Conservation (phyloP, 1,140 invertebrate genomes). For the Dysdera silvatica region DNA sequence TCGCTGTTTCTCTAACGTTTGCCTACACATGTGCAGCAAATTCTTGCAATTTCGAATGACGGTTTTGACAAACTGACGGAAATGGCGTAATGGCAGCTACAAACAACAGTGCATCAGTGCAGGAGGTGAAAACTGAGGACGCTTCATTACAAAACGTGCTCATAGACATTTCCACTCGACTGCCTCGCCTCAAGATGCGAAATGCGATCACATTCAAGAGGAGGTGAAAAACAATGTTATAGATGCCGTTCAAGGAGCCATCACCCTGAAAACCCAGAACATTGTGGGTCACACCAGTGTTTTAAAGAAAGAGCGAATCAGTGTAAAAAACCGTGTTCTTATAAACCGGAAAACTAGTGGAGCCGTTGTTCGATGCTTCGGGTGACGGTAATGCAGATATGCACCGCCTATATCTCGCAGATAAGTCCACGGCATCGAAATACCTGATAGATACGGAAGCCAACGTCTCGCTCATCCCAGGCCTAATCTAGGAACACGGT, state of each 20-base stretch:
- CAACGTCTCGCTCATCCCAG: slow-evolving; percentile 19
- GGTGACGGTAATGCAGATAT: neutral
- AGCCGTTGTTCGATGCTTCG: neutral
- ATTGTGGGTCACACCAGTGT: slow-evolving; percentile 24
- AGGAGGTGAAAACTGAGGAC: too few species aligned
- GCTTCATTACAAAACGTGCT: neutral
- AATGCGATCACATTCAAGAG: neutral
- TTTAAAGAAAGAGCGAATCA: slow-evolving; percentile 15
- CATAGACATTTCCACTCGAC: neutral
- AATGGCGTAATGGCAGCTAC: too few species aligned
- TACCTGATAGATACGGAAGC: slow-evolving; percentile 29
- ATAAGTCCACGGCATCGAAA: neutral
- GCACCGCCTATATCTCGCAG: slow-evolving; percentile 8
- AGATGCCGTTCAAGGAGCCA: slow-evolving; percentile 41
- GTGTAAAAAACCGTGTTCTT: slow-evolving; percentile 16
- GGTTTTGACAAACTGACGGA: neutral
- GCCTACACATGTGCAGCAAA: neutral
- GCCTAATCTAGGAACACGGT: neutral
- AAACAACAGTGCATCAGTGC: too few species aligned
- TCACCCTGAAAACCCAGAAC: neutral
- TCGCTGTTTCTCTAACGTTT: neutral
- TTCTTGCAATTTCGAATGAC: slow-evolving; percentile 5
- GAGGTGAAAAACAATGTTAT: neutral
- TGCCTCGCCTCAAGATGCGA: neutral
- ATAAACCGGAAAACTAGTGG: neutral